A percentile compares a stretch with the other conserved stretches of the same genome.
These are phyloP conservation scores for Drosophila gunungcola DNA, from an alignment of 1,140 invertebrate genomes.

Conservation along the genomic window DNA sequence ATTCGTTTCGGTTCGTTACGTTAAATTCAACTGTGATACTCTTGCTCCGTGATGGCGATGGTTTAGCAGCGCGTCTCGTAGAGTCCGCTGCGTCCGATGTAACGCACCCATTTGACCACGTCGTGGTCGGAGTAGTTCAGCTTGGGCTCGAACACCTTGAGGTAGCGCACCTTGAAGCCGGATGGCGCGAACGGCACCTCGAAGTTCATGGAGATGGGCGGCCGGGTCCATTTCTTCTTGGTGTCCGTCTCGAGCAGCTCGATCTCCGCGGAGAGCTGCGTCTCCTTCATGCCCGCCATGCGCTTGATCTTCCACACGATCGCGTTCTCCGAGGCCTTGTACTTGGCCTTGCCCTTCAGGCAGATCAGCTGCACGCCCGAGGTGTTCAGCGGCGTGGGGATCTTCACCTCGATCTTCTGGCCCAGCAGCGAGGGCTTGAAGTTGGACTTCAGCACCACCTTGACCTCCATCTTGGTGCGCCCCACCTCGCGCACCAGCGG, in stretches of 20 bases:
- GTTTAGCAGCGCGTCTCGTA: constrained; percentile 99
- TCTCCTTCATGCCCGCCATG: constrained; percentile 99
- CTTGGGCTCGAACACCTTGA: constrained; percentile 99
- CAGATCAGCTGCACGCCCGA: constrained; percentile 99
- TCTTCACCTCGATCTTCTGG: constrained; percentile 99
- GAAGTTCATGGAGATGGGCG: constrained; percentile 99
- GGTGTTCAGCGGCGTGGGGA: constrained; percentile 99
- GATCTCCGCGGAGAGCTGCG: constrained; percentile 99
- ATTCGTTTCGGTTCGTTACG: constrained; percentile 6
- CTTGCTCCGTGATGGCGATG: constrained; percentile 36
- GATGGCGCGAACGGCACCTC: constrained; percentile 99
- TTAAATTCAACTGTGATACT: constrained; percentile 66
- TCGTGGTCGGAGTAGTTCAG: constrained; percentile 99
- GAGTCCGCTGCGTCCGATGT: constrained; percentile 99
- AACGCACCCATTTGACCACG: constrained; percentile 99
- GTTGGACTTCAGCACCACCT: constrained; percentile 99
- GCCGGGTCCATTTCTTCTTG: constrained; percentile 99
- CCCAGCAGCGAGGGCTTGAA: constrained; percentile 99
- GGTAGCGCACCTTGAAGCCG: constrained; percentile 98
- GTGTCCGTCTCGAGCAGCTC: constrained; percentile 99
- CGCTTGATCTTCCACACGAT: constrained; percentile 99
- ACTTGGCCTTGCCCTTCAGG: constrained; percentile 99
- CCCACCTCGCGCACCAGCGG: constrained; percentile 99
- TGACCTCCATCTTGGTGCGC: constrained; percentile 99
- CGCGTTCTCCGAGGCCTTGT: constrained; percentile 99